Evolutionary conservation across 2,888 invertebrate genomes (phyloP).

Genomic region (Melipona bicolor): DNA sequence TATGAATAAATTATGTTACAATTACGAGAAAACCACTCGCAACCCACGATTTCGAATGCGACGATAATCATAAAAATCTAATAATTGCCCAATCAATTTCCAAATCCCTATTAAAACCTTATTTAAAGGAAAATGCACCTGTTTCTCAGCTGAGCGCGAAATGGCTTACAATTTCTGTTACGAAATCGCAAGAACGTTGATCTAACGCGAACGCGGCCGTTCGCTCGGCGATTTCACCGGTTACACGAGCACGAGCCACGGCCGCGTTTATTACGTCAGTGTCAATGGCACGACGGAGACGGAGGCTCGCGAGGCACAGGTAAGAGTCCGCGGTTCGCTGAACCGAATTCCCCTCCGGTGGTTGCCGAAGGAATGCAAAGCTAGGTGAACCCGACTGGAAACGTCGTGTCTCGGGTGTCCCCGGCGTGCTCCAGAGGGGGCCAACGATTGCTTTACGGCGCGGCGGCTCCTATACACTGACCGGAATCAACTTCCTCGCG

Average conservation of each 20-base stretch:
- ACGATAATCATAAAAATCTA: too few species aligned
- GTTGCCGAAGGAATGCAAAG: slow-evolving; percentile 45
- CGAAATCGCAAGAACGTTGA: not conserved
- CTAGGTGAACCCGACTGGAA: slow-evolving; percentile 67
- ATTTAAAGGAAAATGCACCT: too few species aligned
- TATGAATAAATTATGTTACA: too few species aligned
- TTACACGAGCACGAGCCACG: slow-evolving; percentile 47
- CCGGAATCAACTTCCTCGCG: slow-evolving; percentile 53
- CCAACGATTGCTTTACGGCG: slow-evolving; percentile 60
- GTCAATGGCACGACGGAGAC: slow-evolving; percentile 78
- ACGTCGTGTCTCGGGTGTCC: slow-evolving; percentile 63
- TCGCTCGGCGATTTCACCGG: not conserved
- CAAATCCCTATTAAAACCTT: too few species aligned
- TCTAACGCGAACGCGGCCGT: not conserved
- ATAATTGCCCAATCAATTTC: too few species aligned
- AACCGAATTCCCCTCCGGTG: slow-evolving; percentile 77
- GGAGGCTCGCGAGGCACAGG: slow-evolving; percentile 45
- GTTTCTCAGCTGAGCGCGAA: too few species aligned
- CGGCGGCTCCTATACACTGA: slow-evolving; percentile 23
- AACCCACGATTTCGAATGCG: too few species aligned
- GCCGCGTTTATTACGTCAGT: slow-evolving; percentile 79
- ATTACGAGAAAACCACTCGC: too few species aligned
- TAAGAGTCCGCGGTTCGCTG: slow-evolving; percentile 75
- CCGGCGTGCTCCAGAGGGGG: slow-evolving; percentile 21
- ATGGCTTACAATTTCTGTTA: too few species aligned